Conservation (phyloP, 2,797 vertebrate genomes). For the Sebastes steindachneri region DNA sequence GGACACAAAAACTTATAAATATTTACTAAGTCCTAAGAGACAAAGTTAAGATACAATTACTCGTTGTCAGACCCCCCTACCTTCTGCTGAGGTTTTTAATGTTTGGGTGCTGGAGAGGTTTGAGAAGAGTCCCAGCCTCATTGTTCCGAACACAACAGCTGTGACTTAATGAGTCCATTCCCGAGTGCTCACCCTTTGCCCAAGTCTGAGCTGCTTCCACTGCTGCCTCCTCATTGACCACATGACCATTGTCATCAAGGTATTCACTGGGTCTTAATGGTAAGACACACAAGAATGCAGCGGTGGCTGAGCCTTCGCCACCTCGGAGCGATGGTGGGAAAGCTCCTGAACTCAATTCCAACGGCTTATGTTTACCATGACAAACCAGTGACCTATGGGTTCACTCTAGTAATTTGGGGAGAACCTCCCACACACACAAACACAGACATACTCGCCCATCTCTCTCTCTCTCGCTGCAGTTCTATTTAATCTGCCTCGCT, state of each 20-base stretch:
- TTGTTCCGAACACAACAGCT: constrained; percentile 81
- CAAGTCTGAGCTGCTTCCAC: constrained; percentile 75
- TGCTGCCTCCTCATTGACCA: constrained; percentile 77
- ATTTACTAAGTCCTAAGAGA: constrained; percentile 46
- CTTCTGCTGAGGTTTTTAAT: constrained; percentile 51
- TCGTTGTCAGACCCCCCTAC: constrained; percentile 25
- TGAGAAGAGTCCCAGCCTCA: constrained; percentile 62
- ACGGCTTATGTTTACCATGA: constrained; percentile 78
- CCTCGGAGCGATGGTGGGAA: constrained; percentile 72
- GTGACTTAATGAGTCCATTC: constrained; percentile 82
- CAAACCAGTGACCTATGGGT: constrained; percentile 79
- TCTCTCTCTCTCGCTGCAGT: constrained; percentile 6
- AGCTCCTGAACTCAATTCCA: constrained; percentile 76
- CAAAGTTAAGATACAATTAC: constrained; percentile 48
- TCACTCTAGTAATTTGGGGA: constrained; percentile 82
- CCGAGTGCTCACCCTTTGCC: constrained; percentile 73
- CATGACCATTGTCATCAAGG: constrained; percentile 79
- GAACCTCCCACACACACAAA: constrained; percentile 46
- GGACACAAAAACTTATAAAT: constrained; percentile 34
- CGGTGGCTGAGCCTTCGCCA: constrained; percentile 68
- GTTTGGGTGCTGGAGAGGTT: constrained; percentile 60
- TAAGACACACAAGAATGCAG: constrained; percentile 82
- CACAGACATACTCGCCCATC: constrained; percentile 20
- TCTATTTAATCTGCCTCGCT: constrained; percentile 12
- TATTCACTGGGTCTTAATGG: constrained; percentile 81